Conservation (phyloP, 2,113 vertebrate genomes). For the Merops nubicus region DNA sequence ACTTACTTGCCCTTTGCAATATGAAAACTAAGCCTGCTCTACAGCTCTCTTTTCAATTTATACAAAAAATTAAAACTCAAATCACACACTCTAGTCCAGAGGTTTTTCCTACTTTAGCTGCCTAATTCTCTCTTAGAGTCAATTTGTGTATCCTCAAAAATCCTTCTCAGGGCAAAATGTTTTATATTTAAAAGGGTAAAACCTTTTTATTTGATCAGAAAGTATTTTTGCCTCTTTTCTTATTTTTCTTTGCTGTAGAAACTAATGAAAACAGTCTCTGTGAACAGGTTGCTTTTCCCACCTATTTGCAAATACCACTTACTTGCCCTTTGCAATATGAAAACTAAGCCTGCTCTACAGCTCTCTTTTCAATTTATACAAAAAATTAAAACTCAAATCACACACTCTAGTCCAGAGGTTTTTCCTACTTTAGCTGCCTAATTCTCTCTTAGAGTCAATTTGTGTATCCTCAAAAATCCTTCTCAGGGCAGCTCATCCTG, state of each 20-base stretch:
- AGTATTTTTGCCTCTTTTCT: background rate
- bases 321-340: background rate
- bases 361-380: background rate
- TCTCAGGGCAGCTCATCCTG: constrained; percentile 31
- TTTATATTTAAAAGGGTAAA: background rate
- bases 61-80: constrained; percentile 5
- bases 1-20: background rate
- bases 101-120: no score
- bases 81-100: no score
- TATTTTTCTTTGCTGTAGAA: background rate
- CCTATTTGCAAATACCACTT: background rate
- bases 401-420: background rate
- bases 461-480: constrained; percentile 27
- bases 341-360: background rate
- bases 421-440: constrained; percentile 24
- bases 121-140: no score
- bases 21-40: background rate
- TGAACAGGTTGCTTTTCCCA: background rate
- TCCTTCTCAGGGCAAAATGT: no score
- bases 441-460: constrained; percentile 31
- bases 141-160: no score
- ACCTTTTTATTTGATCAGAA: background rate
- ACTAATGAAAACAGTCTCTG: background rate
- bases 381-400: background rate
- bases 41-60: background rate